Evolutionary conservation across 2,113 vertebrate genomes (phyloP), one percentile per base, ranked within the genome.

Genomic region (Xyliphius kryptos): DNA sequence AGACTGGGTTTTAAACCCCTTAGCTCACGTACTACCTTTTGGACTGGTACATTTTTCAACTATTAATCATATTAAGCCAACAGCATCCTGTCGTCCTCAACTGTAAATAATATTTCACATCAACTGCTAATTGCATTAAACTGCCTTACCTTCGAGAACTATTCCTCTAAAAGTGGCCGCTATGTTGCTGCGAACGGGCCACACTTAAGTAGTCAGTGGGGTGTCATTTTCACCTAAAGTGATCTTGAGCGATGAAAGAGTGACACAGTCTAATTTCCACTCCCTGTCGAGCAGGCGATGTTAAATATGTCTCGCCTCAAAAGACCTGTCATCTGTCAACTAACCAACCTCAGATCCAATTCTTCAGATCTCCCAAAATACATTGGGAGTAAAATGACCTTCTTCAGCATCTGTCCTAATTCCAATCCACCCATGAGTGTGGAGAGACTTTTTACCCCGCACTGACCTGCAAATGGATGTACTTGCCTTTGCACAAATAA

Each of bases 331-430:
- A 78, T 81, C 78, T 77, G 80, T 83, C 79, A 85, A 82, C 80
- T 85, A 78, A 71, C 75, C 69, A 60, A 56, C 58, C 56, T 60
- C 61, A 46, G 36, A 63, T 59, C 70, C 60, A 72, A 56, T 64
- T 65, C 65, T 55, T 53, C 49, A 48, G 43, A 56, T 79, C 77
- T 82, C 83, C 80, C 81, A 84, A 86, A 85, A 85, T 81, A 84
- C 78, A 77, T 65, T 72, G 41, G n/a, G 26, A 61, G 72, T 62
- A 79, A 67, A 7, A 55, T 81, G 85, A 87, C 86, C 86, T 87
- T 86, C 81, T 85, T 83, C 79, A 80, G 78, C 81, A 80, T 79
- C 76, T 86, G 87, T 80, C 85, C 87, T 87, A 76, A 55, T 87
- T 88, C 75, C 78, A 79, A 77, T 75, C 62, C 73, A 75, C 82